Conservation (phyloP, 2,797 vertebrate species). For the Okamejei kenojei region DNA sequence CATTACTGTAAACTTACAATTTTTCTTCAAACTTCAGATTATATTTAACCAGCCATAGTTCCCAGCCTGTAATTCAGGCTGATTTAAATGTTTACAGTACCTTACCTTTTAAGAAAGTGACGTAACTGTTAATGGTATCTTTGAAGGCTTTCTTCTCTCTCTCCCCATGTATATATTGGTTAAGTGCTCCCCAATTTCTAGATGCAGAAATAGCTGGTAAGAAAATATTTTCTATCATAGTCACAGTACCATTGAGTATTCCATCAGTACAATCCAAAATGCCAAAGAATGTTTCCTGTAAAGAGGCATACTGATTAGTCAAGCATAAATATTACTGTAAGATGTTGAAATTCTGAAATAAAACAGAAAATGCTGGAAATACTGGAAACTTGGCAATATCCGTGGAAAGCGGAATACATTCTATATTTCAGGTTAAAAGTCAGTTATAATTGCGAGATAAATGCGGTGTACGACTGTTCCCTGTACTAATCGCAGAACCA, state of each 20-base stretch:
- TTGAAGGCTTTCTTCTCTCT: conserved; percentile 58
- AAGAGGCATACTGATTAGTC: conserved; percentile 40
- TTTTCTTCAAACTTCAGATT: too few relatives aligned
- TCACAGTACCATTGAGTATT: conserved; percentile 56
- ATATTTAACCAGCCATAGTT: neutral
- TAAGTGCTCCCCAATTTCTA: conserved; percentile 64
- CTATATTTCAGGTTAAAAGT: too few relatives aligned
- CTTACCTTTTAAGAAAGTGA: conserved; percentile 66
- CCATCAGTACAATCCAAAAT: conserved; percentile 65
- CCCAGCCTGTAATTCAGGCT: neutral
- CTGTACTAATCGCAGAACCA: too few relatives aligned
- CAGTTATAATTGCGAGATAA: too few relatives aligned
- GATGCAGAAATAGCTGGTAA: conserved; percentile 59
- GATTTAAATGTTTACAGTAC: neutral
- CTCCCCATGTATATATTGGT: conserved; percentile 57
- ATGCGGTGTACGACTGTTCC: too few relatives aligned
- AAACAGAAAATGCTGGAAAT: too few relatives aligned
- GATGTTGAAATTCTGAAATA: too few relatives aligned
- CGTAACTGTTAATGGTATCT: conserved; percentile 56
- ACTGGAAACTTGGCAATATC: too few relatives aligned
- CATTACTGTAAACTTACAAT: too few relatives aligned
- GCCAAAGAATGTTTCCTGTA: conserved; percentile 63
- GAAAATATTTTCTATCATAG: conserved; percentile 54
- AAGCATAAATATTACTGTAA: neutral
- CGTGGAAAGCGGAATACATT: too few relatives aligned